phyloP scores from a whole-genome alignment of 2,797 vertebrate species.

The Astyanax mexicanus region DNA sequence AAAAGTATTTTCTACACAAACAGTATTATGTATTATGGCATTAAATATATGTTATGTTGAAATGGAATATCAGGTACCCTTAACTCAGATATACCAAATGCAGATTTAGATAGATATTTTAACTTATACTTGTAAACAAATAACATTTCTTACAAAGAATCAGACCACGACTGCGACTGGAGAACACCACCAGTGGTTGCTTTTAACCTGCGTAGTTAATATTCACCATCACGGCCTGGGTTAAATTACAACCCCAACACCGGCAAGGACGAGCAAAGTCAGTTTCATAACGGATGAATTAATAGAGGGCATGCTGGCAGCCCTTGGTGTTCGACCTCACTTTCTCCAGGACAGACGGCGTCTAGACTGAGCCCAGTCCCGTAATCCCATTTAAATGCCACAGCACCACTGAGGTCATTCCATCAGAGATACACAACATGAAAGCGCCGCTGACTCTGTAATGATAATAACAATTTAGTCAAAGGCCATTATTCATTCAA shows the following conservation, averaged over 20 bases:
- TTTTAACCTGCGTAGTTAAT: background rate
- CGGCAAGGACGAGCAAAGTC: conserved; percentile 34
- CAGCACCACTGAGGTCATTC: conserved; percentile 42
- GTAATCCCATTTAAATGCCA: conserved; percentile 57
- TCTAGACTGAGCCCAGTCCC: conserved; percentile 23
- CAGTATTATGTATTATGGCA: too few relatives aligned
- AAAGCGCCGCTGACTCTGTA: background rate
- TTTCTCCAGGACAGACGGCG: conserved; percentile 17
- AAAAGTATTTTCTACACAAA: too few relatives aligned
- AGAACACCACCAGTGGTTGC: background rate
- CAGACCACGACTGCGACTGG: background rate
- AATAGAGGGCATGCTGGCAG: background rate
- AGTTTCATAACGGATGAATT: conserved; percentile 40
- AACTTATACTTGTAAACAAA: too few relatives aligned
- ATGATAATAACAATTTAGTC: conserved; percentile 8
- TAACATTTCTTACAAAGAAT: too few relatives aligned
- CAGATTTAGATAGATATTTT: too few relatives aligned
- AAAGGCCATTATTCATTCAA: conserved; percentile 18
- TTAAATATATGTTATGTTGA: too few relatives aligned
- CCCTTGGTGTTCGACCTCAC: conserved; percentile 14
- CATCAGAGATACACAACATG: conserved; percentile 49
- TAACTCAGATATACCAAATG: too few relatives aligned
- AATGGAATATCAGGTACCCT: too few relatives aligned
- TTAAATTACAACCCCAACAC: conserved; percentile 34
- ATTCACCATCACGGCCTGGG: background rate